phyloP scores from a whole-genome alignment of 64 coral and sea anemone species.

The Montipora cactus region DNA sequence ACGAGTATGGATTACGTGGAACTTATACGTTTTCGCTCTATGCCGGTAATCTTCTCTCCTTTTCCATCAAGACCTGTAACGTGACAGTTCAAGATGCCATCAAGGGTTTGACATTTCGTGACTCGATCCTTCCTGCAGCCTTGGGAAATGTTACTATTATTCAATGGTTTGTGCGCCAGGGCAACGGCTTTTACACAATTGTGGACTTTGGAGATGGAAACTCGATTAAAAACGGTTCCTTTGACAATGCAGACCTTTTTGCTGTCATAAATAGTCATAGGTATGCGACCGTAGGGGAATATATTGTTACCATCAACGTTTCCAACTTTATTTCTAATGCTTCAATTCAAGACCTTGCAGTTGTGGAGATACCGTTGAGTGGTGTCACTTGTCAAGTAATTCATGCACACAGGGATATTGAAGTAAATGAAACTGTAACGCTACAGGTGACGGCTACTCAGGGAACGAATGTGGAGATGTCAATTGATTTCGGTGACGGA shows the following conservation, averaged over 20 bases:
- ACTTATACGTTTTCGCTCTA: constrained; percentile 47
- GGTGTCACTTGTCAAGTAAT: constrained; percentile 54
- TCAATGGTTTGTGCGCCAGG: constrained; percentile 49
- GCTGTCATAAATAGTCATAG: constrained; percentile 69
- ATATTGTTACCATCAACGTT: constrained; percentile 73
- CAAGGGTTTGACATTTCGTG: constrained; percentile 44
- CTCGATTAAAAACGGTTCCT: constrained; percentile 67
- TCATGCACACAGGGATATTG: constrained; percentile 82
- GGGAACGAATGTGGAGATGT: constrained; percentile 72
- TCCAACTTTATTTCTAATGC: constrained; percentile 69
- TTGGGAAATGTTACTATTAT: constrained; percentile 56
- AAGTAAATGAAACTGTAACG: constrained; percentile 88
- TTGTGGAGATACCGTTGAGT: constrained; percentile 70
- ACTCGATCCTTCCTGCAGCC: constrained; percentile 15
- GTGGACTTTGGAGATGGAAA: constrained; percentile 67
- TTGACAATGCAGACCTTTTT: constrained; percentile 69
- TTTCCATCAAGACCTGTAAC: constrained; percentile 32
- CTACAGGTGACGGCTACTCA: constrained; percentile 35
- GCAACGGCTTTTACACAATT: constrained; percentile 54
- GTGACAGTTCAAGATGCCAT: constrained; percentile 69
- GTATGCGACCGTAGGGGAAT: constrained; percentile 63
- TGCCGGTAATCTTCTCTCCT: constrained; percentile 59
- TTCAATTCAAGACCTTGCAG: constrained; percentile 19
- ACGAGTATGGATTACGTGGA: constrained; percentile 37
- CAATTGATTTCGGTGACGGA: constrained; percentile 78